A percentile compares a stretch with the other conserved stretches of the same genome.
Conservation (phyloP, 2,797 vertebrate genomes). For the Odontamblyopus rebecca region DNA sequence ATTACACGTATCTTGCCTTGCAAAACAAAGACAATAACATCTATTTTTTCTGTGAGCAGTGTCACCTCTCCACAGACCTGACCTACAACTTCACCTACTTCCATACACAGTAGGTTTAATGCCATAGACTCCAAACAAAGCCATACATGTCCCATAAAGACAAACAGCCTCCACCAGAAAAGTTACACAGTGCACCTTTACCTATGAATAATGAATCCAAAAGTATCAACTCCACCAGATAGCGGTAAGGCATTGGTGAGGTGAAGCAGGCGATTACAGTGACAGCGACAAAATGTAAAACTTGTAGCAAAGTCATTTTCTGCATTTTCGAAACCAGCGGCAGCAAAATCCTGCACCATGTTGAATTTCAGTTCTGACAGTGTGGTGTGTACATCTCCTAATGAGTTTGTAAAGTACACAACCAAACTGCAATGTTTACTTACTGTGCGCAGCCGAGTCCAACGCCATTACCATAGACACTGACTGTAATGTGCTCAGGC, state of each 20-base stretch:
- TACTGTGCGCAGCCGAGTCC: neutral
- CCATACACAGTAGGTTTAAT: too few species aligned
- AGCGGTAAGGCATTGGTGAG: too few species aligned
- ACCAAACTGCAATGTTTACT: neutral
- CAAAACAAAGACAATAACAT: too few species aligned
- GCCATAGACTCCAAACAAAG: neutral
- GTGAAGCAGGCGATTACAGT: too few species aligned
- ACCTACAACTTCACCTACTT: too few species aligned
- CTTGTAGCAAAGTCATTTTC: neutral
- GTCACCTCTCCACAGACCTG: too few species aligned
- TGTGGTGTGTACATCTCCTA: neutral
- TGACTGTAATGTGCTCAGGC: neutral
- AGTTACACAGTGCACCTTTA: neutral
- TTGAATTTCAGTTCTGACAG: too few species aligned
- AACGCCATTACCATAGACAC: slow-evolving; percentile 1
- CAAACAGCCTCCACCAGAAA: neutral
- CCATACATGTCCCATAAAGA: neutral
- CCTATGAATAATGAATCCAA: neutral
- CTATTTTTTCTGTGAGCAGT: too few species aligned
- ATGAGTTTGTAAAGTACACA: slow-evolving; percentile 6
- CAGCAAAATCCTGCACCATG: neutral
- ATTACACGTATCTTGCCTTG: too few species aligned
- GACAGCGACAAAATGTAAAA: neutral
- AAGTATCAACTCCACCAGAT: neutral
- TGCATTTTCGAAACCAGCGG: neutral